Evolutionary conservation across 2,888 invertebrate species (phyloP).

Genomic region (Epiperipatus broadwayi): DNA sequence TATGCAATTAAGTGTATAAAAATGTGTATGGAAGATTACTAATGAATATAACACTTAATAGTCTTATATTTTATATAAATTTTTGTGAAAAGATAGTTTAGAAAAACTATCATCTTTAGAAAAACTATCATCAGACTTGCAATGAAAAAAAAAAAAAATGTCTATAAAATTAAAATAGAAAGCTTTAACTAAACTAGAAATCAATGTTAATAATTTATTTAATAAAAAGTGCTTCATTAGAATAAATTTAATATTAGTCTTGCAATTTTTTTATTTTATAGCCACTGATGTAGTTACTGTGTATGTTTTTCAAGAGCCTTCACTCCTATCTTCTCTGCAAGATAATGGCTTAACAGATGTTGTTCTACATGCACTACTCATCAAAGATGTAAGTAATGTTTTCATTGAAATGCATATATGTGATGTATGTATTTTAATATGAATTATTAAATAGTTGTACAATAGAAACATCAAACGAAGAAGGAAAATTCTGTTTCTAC

Average conservation of each 20-base stretch:
- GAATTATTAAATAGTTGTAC: not conserved
- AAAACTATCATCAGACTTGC: too few species aligned
- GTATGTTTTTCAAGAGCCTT: conserved; percentile 54
- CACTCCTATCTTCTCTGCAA: conserved; percentile 59
- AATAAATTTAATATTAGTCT: conserved; percentile 6
- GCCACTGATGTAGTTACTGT: conserved; percentile 61
- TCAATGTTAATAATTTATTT: not conserved
- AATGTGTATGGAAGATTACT: too few species aligned
- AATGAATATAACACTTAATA: too few species aligned
- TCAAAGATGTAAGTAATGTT: conserved; percentile 45
- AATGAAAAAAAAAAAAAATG: too few species aligned
- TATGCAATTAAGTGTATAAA: too few species aligned
- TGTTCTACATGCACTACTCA: conserved; percentile 57
- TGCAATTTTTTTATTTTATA: conserved; percentile 18
- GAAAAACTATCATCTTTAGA: too few species aligned
- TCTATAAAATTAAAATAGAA: too few species aligned
- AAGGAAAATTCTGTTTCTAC: too few species aligned
- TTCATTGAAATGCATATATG: not conserved
- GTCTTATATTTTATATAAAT: too few species aligned
- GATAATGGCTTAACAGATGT: conserved; percentile 65
- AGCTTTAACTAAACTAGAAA: not conserved
- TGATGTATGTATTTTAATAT: too few species aligned
- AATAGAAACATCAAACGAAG: too few species aligned
- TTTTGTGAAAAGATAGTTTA: too few species aligned
- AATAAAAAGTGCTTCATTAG: not conserved